Base-by-base conservation (phyloP, 2,113 vertebrate species). In the Atractosteus spatula region DNA sequence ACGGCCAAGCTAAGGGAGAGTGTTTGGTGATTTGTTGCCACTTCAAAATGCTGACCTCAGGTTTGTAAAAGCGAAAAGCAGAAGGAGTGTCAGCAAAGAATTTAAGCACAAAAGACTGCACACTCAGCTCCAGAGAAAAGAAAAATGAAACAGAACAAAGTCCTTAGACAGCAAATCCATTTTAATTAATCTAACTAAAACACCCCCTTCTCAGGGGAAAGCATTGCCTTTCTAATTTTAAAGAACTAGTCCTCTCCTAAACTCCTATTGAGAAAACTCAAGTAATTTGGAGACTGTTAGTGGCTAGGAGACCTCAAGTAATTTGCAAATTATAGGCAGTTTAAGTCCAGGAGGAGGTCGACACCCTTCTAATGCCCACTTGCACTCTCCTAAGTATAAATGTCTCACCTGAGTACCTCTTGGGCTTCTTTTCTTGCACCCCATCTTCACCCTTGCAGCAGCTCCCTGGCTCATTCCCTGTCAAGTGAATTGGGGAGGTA, bases 91-190 rank as follows among this genome's bases (percentile, higher is more conserved):
- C 62, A 64, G 62, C 62, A 64, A 41, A 6, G 62, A 64, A 41
- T 64, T 42, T 41, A 17, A 16, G 17, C 8, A 10, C 8, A 16
- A 7, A 10, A 42, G 16, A 41, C 10, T 64, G 62, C 62, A 64
- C 17, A 41, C 17, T 2, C 62, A 64, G 62, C 62, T 3, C 17
- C 8, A 17, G 41, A 41, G 41, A 64, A 12, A 65, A 43, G 68
- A 56, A 69, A 56, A 56, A 59, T 70, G 29, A 61, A 42, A 70
- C 12, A 0, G n/a, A 61, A 41, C 65, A 44, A n/a, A 67, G 62
- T 41, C 2, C 62, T 64, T 16, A 29, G 64, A 68, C 54, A 55
- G 4, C 43, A 62, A 41, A 70, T 77, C 62, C 45, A 70, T 61
- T n/a, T 74, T 47, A 55, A 68, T 62, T 71, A 70, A 41, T 45